A percentile compares a stretch with the other conserved stretches of the same genome.
phyloP scores from a whole-genome alignment of 2,797 vertebrate species.

The Botia kubotai region DNA sequence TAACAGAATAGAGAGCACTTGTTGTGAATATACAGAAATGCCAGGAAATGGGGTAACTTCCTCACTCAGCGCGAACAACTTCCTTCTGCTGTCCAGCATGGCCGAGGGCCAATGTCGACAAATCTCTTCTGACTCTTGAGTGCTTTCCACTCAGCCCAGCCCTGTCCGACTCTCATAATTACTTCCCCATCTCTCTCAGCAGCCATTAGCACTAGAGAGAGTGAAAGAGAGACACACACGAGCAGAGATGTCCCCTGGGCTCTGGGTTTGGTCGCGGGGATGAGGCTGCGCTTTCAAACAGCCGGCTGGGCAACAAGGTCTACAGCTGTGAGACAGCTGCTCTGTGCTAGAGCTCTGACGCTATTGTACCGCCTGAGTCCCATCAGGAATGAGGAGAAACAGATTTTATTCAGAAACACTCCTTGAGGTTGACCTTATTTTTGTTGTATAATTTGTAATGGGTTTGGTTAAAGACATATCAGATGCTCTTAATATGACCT shows the following conservation, averaged over 20 bases:
- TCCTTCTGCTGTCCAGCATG: slow-evolving; percentile 75
- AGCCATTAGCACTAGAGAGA: slow-evolving; percentile 56
- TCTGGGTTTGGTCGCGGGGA: slow-evolving; percentile 43
- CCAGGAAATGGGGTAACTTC: slow-evolving; percentile 85
- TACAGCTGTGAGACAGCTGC: slow-evolving; percentile 59
- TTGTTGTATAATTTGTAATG: neutral
- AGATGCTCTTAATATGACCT: neutral
- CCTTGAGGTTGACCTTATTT: slow-evolving; percentile 37
- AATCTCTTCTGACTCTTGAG: slow-evolving; percentile 67
- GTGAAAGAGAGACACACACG: slow-evolving; percentile 31
- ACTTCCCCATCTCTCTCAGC: slow-evolving; percentile 77
- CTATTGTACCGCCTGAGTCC: neutral
- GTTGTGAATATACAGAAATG: slow-evolving; percentile 71
- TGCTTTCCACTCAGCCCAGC: slow-evolving; percentile 37
- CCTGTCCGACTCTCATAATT: slow-evolving; percentile 69
- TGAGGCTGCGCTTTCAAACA: slow-evolving; percentile 50
- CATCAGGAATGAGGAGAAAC: slow-evolving; percentile 22
- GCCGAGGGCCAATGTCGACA: slow-evolving; percentile 69
- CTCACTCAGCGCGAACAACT: slow-evolving; percentile 83
- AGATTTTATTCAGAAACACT: slow-evolving; percentile 14
- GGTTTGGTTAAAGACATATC: slow-evolving; percentile 2
- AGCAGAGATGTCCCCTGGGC: slow-evolving; percentile 43
- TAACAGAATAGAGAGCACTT: slow-evolving; percentile 68
- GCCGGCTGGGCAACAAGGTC: neutral
- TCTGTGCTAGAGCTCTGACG: slow-evolving; percentile 6